Evolutionary conservation across 2,888 invertebrate species (phyloP), one percentile per base, ranked within the genome.

Genomic region (Meliscaeva auricollis): DNA sequence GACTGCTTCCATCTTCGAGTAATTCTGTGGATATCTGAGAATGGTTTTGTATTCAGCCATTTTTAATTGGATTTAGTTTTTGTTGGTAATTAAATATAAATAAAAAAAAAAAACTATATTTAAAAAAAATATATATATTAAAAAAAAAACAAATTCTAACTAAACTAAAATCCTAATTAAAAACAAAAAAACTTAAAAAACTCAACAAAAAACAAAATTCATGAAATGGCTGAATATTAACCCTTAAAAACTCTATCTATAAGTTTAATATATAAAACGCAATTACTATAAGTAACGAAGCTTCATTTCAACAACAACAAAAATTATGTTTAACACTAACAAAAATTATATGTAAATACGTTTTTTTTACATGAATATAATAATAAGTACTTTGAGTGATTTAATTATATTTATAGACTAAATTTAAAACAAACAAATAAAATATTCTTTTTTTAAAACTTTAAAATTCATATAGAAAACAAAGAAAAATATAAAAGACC

Each of bases 1-100:
- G 82, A 81, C 83, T 87, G 76, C 80, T 85, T 78, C 85, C 85
- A 62, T 83, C 83, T 58, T 87, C 82, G 56, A 87, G 66, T 64
- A 83, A 87, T 77, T 79, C 81, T 66, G 87, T 87, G 87, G 87
- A 87, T 69, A 87, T 87, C 87, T 87, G 87, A 87, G 87, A 87
- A 82, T 87, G 87, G 87, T 87, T 82, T 87, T 82, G 69, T 77
- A 82, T 87, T 87, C 87, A 87, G 87, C 87, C 87, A 69, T 74
- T 50, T 77, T 30, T 46, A 44, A 69, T 85, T 81, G 85, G 85
- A 76, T 85, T 85, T 60, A 81, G 72, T 76, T 85, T 85, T 76
- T 85, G 73, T 76, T 85, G 54, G 22, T 48, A 22, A 50, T 73
- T 62, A 77, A 62, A 52, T 11, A 9, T n/a, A 54, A 46, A 5